Conservation (phyloP, 2,113 vertebrate genomes). For the Ascaphus truei region DNA sequence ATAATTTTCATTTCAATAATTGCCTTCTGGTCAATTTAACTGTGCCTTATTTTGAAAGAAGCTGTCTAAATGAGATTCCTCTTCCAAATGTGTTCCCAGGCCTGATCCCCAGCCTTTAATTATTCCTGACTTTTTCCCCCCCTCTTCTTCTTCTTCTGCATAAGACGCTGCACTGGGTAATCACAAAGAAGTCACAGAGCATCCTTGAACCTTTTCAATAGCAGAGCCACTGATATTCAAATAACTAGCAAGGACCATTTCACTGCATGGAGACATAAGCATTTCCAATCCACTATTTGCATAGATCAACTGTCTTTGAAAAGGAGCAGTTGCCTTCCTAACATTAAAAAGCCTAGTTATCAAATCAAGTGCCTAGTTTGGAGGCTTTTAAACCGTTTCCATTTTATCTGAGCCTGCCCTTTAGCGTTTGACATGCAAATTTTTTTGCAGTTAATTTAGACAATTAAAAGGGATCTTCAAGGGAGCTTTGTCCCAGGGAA, state of each 20-base stretch:
- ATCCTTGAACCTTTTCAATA: conserved; percentile 98
- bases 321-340: conserved; percentile 87
- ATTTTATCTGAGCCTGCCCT: conserved; percentile 83
- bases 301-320: conserved; percentile 86
- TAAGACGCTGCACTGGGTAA: conserved; percentile 98
- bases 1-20: conserved; percentile 97
- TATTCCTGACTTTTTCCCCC: conserved; percentile 81
- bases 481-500: conserved; percentile 89
- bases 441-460: conserved; percentile 98
- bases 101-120: conserved; percentile 89
- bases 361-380: conserved; percentile 87
- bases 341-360: conserved; percentile 82
- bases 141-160: conserved; percentile 60
- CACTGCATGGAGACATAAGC: conserved; percentile 84
- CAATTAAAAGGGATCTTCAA: conserved; percentile 99
- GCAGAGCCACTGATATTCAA: conserved; percentile 97
- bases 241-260: conserved; percentile 94
- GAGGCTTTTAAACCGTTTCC: conserved; percentile 80
- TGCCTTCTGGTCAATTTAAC: conserved; percentile 99
- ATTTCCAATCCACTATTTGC: conserved; percentile 93
- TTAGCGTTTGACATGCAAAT: conserved; percentile 99
- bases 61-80: conserved; percentile 90
- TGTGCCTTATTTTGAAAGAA: conserved; percentile 84
- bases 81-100: conserved; percentile 92
- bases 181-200: conserved; percentile 98